phyloP scores from a whole-genome alignment of 2,888 invertebrate genomes.

The Epirrhoe tristata region DNA sequence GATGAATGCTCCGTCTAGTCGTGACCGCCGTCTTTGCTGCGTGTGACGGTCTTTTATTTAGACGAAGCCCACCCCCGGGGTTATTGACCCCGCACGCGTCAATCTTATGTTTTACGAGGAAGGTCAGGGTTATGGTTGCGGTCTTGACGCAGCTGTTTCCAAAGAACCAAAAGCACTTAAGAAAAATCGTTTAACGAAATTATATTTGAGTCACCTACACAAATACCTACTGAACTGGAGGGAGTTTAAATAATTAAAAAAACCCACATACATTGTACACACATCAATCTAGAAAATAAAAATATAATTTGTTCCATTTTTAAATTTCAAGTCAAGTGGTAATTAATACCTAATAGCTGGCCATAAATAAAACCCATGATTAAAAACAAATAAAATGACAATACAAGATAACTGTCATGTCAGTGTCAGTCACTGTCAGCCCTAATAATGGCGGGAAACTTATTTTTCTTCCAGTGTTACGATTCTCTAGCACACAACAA shows the following conservation, averaged over 20 bases:
- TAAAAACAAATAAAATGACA: neutral
- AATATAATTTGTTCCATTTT: no score
- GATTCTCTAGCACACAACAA: neutral
- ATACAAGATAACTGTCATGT: neutral
- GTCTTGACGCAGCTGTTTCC: slow-evolving; percentile 43
- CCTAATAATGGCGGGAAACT: slow-evolving; percentile 12
- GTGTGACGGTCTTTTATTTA: slow-evolving; percentile 79
- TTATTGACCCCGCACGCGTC: slow-evolving; percentile 69
- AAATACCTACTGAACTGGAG: neutral
- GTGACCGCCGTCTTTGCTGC: slow-evolving; percentile 32
- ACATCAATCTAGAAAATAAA: no score
- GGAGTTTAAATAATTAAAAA: no score
- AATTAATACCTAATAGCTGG: neutral
- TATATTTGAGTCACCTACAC: neutral
- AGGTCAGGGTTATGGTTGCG: slow-evolving; percentile 76
- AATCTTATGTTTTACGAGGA: slow-evolving; percentile 62
- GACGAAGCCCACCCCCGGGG: slow-evolving; percentile 75
- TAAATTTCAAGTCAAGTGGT: no score
- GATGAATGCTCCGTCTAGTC: slow-evolving; percentile 31
- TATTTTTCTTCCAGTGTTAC: slow-evolving; percentile 1
- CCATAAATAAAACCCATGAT: neutral
- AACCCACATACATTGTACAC: no score
- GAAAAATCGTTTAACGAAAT: slow-evolving; percentile 4
- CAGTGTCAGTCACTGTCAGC: neutral
- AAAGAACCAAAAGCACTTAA: slow-evolving; percentile 13